These are phyloP conservation scores for Morus bassanus DNA, from an alignment of 2,797 vertebrate species.

Conservation along the genomic window DNA sequence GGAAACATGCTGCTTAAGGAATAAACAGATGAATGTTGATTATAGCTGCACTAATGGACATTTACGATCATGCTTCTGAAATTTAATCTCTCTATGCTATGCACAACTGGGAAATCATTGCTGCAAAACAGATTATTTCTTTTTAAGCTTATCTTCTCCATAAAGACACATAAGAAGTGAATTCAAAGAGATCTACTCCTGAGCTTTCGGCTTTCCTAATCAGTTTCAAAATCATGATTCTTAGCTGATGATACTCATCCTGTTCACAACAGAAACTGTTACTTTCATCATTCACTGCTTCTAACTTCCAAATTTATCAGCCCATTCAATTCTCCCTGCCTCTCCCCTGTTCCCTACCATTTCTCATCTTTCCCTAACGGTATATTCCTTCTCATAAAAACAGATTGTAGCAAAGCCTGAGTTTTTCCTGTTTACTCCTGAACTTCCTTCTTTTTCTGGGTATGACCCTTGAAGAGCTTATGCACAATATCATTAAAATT, in stretches of 20 bases:
- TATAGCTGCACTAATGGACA: background rate
- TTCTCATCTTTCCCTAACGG: background rate
- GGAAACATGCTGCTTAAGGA: background rate
- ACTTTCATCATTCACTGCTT: background rate
- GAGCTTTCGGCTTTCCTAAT: background rate
- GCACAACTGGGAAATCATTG: background rate
- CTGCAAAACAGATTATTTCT: background rate
- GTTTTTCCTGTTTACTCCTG: background rate
- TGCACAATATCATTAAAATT: background rate
- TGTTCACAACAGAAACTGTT: background rate
- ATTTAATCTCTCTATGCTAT: conserved; percentile 9
- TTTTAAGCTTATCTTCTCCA: background rate
- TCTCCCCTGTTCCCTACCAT: background rate
- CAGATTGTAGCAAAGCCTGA: background rate
- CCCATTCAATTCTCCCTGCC: background rate
- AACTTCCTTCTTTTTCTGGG: background rate
- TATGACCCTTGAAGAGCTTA: background rate
- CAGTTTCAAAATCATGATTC: background rate
- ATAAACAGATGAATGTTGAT: conserved; percentile 14
- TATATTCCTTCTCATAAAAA: background rate
- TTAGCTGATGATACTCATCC: background rate
- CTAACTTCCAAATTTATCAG: background rate
- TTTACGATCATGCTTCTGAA: background rate
- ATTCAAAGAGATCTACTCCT: background rate
- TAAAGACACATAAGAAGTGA: background rate